Conservation (phyloP, 2,113 vertebrate genomes). For the Tragelaphus strepsiceros region DNA sequence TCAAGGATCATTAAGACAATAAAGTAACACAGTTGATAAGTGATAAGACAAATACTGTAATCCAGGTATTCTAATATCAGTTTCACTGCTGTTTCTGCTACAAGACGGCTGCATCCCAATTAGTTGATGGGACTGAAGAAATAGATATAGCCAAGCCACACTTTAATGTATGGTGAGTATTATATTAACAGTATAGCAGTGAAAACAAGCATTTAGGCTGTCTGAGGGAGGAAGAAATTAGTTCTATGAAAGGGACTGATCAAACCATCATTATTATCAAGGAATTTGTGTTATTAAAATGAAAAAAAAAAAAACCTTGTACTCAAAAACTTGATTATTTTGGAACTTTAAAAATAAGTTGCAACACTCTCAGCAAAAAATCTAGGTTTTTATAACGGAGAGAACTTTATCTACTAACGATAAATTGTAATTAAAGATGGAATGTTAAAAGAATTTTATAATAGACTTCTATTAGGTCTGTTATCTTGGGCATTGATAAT, state of each 20-base stretch:
- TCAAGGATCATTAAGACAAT: neutral
- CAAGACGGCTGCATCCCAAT: neutral
- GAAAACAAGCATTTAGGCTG: slow-evolving; percentile 17
- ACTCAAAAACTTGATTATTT: slow-evolving; percentile 24
- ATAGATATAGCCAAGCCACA: neutral
- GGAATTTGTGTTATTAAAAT: slow-evolving; percentile 13
- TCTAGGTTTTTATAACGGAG: neutral
- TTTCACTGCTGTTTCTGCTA: neutral
- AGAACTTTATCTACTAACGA: neutral
- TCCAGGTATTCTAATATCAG: neutral
- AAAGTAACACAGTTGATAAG: neutral
- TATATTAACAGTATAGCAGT: neutral
- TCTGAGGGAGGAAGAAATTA: neutral
- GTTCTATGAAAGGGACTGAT: neutral
- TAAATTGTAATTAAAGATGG: neutral
- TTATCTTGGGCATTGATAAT: neutral
- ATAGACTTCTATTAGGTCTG: neutral
- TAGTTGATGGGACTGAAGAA: neutral
- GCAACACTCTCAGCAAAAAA: slow-evolving; percentile 18
- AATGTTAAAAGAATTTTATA: slow-evolving; percentile 36
- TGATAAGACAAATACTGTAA: slow-evolving; percentile 13
- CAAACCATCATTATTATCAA: slow-evolving; percentile 13
- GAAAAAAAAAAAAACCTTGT: neutral
- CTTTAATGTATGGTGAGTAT: slow-evolving; percentile 15
- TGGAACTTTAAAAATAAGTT: slow-evolving; percentile 34